These are phyloP conservation scores for Stigmatopora nigra DNA, from an alignment of 2,113 vertebrate species.

Conservation along the genomic window DNA sequence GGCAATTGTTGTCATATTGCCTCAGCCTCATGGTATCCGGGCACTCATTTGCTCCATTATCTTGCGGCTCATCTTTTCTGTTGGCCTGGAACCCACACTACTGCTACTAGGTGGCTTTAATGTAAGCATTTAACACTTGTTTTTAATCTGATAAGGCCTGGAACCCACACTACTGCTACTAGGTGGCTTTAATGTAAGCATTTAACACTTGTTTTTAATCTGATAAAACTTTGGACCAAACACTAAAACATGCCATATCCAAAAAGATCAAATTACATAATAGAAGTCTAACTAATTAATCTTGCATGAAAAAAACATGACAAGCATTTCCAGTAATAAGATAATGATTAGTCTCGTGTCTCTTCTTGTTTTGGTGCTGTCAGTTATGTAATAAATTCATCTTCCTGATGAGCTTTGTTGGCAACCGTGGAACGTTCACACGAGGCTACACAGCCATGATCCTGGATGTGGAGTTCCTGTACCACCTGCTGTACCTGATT, in stretches of 20 bases:
- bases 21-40: slow-evolving; percentile 92
- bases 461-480: slow-evolving; percentile 95
- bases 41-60: slow-evolving; percentile 93
- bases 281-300: slow-evolving; percentile 1
- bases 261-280: not conserved
- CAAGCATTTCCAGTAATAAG: not conserved
- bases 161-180: slow-evolving; percentile 89
- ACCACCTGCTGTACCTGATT: slow-evolving; percentile 91
- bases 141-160: not conserved
- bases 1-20: slow-evolving; percentile 88
- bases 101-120: slow-evolving; percentile 93
- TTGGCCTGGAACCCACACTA: slow-evolving; percentile 89
- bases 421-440: slow-evolving; percentile 94
- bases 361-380: slow-evolving; percentile 4
- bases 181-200: slow-evolving; percentile 91
- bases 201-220: not conserved
- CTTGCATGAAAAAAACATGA: not conserved
- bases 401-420: slow-evolving; percentile 96
- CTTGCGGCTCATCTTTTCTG: slow-evolving; percentile 90
- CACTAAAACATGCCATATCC: not conserved
- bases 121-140: slow-evolving; percentile 67
- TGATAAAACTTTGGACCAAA: not conserved
- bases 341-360: not conserved
- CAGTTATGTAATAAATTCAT: slow-evolving; percentile 96
- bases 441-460: slow-evolving; percentile 93